Base-by-base conservation (phyloP, 2,113 vertebrate species). In the Cheilinus undulatus region DNA sequence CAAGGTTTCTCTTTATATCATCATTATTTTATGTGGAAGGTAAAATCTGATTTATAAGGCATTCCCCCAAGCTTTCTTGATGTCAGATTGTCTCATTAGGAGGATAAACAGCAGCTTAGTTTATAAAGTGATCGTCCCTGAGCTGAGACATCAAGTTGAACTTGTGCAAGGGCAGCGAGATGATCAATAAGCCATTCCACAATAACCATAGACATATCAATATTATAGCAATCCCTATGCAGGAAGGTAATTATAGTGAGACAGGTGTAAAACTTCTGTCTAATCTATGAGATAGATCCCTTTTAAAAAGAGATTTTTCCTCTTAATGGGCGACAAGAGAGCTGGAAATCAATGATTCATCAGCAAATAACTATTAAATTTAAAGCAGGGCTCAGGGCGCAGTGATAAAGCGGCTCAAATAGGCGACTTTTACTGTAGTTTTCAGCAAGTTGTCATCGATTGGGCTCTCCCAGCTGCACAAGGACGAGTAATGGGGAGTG, bases 341-440 rank as follows among this genome's bases (percentile, higher is more conserved):
- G 59, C 65, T 34, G 0, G 5, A 42, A 83, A 89, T 91, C 88
- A 84, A 93, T 89, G 73, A 72, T 61, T 80, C 73, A 61, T 80
- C 59, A 80, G 61, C 80, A 86, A 83, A 87, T 87, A 84, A 80
- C 69, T 76, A 82, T 77, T 78, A 45, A 8, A 78, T 81, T 53
- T 74, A 62, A 76, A 56, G 65, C 46, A n/a, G 63, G 36, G 66
- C 59, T 61, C 53, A 17, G 48, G 54, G 46, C 30, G 58, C 8
- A 14, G 73, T 57, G 36, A 87, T 86, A 52, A 79, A 87, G 69
- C 53, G 52, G 59, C 60, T 46, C 54, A 36, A 71, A 75, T 10
- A 24, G 46, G 10, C 20, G 27, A 78, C 40, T 78, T 77, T 64
- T 70, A 67, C 74, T 69, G 73, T 72, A 82, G 64, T 76, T 81